Conservation (phyloP, 2,113 vertebrate species). For the Notiomystis cincta region DNA sequence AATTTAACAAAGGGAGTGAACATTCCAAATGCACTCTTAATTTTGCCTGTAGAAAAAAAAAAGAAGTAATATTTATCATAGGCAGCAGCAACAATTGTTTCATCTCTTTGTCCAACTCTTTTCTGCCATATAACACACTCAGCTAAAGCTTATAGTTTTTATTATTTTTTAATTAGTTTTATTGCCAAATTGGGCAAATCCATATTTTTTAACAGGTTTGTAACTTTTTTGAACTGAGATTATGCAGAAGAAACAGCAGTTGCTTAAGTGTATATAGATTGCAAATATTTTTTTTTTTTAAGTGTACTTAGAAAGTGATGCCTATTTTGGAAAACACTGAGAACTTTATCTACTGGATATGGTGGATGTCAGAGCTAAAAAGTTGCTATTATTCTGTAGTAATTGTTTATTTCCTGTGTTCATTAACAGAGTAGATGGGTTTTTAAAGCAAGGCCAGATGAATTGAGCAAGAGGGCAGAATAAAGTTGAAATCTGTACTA, state of each 20-base stretch:
- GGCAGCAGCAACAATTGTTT: not conserved
- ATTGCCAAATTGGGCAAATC: not conserved
- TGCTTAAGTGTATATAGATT: not conserved
- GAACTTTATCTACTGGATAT: not conserved
- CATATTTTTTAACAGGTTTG: not conserved
- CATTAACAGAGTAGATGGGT: not conserved
- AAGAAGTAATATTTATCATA: not conserved
- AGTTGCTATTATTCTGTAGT: not conserved
- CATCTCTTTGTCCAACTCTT: not conserved
- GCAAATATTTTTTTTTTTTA: not conserved
- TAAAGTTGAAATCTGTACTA: not conserved
- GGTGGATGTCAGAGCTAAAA: not conserved
- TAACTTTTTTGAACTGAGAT: not conserved
- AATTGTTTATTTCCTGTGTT: slow-evolving; percentile 5
- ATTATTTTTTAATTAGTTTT: not conserved
- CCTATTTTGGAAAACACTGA: not conserved
- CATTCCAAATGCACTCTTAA: not conserved
- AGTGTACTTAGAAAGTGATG: not conserved
- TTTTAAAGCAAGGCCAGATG: not conserved
- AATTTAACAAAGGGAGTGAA: not conserved
- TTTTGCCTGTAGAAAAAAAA: not conserved
- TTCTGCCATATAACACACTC: not conserved
- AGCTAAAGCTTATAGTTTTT: not conserved
- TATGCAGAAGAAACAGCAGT: not conserved
- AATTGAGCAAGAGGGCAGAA: not conserved